These are phyloP conservation scores for Drosophila subobscura DNA, from an alignment of 1,140 invertebrate species.

Conservation along the genomic window DNA sequence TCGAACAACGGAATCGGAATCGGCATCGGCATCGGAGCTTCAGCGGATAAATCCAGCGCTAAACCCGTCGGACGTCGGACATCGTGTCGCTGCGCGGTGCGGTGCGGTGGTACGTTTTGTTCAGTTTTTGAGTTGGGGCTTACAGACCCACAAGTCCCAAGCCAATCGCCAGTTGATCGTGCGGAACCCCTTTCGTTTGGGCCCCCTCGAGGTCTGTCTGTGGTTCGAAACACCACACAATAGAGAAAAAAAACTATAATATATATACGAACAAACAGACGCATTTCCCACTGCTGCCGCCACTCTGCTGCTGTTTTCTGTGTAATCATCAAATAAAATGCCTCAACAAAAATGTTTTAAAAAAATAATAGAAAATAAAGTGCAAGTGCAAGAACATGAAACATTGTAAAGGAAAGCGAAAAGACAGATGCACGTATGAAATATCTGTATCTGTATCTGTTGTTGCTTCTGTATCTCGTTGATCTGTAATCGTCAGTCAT, in stretches of 20 bases:
- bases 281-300: slow-evolving; percentile 2
- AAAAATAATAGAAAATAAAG: background rate
- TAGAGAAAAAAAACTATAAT: slow-evolving; percentile 9
- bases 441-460: slow-evolving; percentile 50
- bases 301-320: slow-evolving; percentile 44
- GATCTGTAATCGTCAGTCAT: slow-evolving; percentile 48
- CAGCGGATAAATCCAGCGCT: slow-evolving; percentile 31
- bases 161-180: slow-evolving; percentile 53
- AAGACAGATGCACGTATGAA: slow-evolving; percentile 40
- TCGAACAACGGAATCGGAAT: slow-evolving; percentile 43
- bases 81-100: slow-evolving; percentile 34
- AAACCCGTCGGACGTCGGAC: slow-evolving; percentile 50
- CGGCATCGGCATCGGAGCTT: slow-evolving; percentile 41
- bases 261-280: slow-evolving; percentile 41
- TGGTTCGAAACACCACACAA: slow-evolving; percentile 19
- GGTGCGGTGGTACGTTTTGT: slow-evolving; percentile 9
- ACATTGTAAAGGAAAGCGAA: too few relatives aligned
- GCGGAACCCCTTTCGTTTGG: slow-evolving; percentile 41
- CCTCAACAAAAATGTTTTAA: slow-evolving; percentile 2
- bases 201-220: slow-evolving; percentile 4
- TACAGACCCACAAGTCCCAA: slow-evolving; percentile 8
- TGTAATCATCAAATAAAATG: slow-evolving; percentile 48
- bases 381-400: background rate
- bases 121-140: too few relatives aligned
- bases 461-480: slow-evolving; percentile 41